Evolutionary conservation across 2,113 vertebrate genomes (phyloP).

Genomic region (Sceloporus undulatus): DNA sequence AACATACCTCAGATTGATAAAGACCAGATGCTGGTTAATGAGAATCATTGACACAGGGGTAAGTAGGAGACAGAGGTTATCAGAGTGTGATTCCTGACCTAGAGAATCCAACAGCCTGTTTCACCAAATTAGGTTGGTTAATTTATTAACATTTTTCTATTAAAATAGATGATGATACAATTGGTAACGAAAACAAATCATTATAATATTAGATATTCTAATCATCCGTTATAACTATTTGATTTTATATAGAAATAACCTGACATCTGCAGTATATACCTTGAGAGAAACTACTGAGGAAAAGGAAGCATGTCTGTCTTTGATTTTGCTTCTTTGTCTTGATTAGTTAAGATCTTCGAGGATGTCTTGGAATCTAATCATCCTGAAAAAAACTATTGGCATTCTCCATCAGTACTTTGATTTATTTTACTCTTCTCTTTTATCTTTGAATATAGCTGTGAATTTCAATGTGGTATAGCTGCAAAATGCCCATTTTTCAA

Average conservation of each 20-base stretch:
- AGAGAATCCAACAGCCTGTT: conserved; percentile 86
- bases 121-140: conserved; percentile 90
- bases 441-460: neutral
- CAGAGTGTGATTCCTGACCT: conserved; percentile 92
- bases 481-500: neutral
- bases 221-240: neutral
- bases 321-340: neutral
- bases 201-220: neutral
- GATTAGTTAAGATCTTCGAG: neutral
- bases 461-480: neutral
- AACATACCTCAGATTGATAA: conserved; percentile 98
- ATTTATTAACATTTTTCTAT: neutral
- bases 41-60: conserved; percentile 95
- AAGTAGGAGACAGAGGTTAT: conserved; percentile 91
- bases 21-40: conserved; percentile 96
- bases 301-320: neutral
- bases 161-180: neutral
- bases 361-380: neutral
- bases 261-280: neutral
- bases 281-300: neutral
- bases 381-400: neutral
- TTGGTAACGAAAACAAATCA: neutral
- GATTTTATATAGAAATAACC: neutral
- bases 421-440: neutral
- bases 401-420: neutral